Evolutionary conservation across 2,888 invertebrate species (phyloP).

Genomic region (Cosmia pyralina): DNA sequence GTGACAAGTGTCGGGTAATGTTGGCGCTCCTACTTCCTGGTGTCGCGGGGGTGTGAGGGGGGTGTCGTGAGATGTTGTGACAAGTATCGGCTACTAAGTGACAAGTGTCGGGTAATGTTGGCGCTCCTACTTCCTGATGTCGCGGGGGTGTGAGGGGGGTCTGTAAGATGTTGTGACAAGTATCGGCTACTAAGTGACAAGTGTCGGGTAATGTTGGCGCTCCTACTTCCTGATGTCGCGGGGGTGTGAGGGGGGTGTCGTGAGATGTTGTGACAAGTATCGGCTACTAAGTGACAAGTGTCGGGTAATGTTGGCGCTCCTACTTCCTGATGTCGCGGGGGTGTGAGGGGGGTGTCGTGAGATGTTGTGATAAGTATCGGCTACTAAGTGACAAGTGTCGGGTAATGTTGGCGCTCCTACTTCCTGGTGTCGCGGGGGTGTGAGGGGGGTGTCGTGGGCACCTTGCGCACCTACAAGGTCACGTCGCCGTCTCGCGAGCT

Average conservation of each 20-base stretch:
- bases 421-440: neutral
- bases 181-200: conserved; percentile 17
- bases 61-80: conserved; percentile 14
- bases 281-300: conserved; percentile 9
- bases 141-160: neutral
- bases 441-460: neutral
- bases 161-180: conserved; percentile 11
- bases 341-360: neutral
- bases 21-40: neutral
- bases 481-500: neutral
- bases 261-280: conserved; percentile 19
- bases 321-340: neutral
- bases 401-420: neutral
- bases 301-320: neutral
- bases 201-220: neutral
- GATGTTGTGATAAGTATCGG: conserved; percentile 19
- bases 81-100: conserved; percentile 9
- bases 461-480: conserved; percentile 15
- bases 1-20: conserved; percentile 1
- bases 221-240: neutral
- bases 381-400: conserved; percentile 10
- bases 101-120: conserved; percentile 1
- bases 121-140: neutral
- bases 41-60: neutral
- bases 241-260: neutral